phyloP scores from a whole-genome alignment of 1,140 invertebrate species.

The Bombus confusus region DNA sequence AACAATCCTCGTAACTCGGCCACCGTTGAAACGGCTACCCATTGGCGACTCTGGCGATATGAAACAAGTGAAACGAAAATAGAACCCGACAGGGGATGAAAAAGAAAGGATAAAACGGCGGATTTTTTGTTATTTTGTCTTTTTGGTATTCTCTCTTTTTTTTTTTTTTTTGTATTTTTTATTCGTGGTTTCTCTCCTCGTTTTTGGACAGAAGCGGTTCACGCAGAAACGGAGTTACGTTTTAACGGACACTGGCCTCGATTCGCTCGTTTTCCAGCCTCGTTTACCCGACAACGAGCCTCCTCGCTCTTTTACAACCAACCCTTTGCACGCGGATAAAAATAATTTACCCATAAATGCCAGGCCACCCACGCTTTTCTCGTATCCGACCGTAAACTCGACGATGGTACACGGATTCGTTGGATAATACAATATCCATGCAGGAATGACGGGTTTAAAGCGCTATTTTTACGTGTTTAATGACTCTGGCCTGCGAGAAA shows the following conservation, averaged over 20 bases:
- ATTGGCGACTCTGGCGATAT: not conserved
- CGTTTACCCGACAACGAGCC: conserved; percentile 49
- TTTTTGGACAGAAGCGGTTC: not conserved
- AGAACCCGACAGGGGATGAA: too few relatives aligned
- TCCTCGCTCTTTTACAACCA: conserved; percentile 14
- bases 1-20: not conserved
- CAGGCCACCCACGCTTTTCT: not conserved
- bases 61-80: not conserved
- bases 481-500: too few relatives aligned
- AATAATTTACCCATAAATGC: conserved; percentile 54
- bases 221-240: conserved; percentile 55
- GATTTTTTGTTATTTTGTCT: not conserved
- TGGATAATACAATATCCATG: not conserved
- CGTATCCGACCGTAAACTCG: too few relatives aligned
- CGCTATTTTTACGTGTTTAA: not conserved
- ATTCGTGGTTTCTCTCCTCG: not conserved
- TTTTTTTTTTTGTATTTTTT: not conserved
- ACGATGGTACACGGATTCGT: not conserved
- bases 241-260: conserved; percentile 46
- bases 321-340: conserved; percentile 54
- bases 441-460: not conserved
- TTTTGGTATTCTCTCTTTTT: too few relatives aligned
- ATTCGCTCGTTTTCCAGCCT: conserved; percentile 40
- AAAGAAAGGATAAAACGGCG: not conserved
- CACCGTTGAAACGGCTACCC: not conserved